A percentile compares a stretch with the other conserved stretches of the same genome.
Evolutionary conservation across 2,888 invertebrate species (phyloP).

Genomic region (Andrena hattorfiana): DNA sequence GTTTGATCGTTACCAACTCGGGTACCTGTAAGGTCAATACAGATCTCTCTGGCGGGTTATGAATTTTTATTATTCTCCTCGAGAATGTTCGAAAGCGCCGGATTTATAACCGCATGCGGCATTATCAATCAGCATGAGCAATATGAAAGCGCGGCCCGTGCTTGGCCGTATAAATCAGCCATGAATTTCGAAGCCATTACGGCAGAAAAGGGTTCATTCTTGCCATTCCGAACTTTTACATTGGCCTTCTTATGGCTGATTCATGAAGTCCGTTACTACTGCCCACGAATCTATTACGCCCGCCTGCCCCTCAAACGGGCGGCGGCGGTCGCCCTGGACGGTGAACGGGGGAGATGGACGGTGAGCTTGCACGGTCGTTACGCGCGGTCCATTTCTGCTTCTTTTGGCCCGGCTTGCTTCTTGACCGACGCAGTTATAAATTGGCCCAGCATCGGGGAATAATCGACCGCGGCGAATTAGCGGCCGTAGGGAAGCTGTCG

Average conservation of each 20-base stretch:
- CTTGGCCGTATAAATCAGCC: constrained; percentile 29
- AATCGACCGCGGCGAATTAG: constrained; percentile 49
- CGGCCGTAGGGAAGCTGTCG: neutral
- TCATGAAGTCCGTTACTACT: constrained; percentile 46
- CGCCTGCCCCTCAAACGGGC: constrained; percentile 22
- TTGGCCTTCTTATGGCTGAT: constrained; percentile 48
- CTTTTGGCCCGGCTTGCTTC: constrained; percentile 13
- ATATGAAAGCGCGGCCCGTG: neutral
- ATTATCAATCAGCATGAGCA: neutral
- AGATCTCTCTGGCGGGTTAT: too few species aligned
- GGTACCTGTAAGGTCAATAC: too few species aligned
- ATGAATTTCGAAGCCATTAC: constrained; percentile 38
- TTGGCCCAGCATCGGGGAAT: constrained; percentile 36
- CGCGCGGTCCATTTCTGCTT: constrained; percentile 6
- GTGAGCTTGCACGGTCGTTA: constrained; percentile 40
- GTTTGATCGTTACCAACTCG: too few species aligned
- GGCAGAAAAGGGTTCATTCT: constrained; percentile 33
- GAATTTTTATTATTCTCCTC: too few species aligned
- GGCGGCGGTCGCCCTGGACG: constrained; percentile 21
- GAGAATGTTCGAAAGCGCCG: too few species aligned
- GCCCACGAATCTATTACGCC: constrained; percentile 50
- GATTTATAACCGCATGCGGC: neutral
- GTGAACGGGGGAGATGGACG: constrained; percentile 37
- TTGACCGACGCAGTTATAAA: constrained; percentile 28
- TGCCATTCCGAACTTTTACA: constrained; percentile 39